phyloP scores from a whole-genome alignment of 2,888 invertebrate genomes.

The Trichopria drosophilae region DNA sequence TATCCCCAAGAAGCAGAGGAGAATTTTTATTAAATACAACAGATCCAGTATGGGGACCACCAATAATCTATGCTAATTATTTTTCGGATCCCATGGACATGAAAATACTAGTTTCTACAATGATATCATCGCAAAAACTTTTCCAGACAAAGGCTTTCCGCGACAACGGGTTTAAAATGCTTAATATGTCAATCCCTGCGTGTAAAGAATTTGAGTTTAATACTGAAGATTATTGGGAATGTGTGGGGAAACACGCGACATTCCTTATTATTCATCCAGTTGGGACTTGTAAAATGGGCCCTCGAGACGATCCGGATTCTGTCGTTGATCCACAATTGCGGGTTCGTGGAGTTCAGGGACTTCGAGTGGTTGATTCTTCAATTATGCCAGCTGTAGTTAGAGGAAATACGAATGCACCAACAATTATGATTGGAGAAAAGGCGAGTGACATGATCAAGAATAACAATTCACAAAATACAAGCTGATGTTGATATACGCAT shows the following conservation, averaged over 20 bases:
- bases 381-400: conserved; percentile 67
- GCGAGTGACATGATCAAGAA: conserved; percentile 59
- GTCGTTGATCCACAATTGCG: conserved; percentile 68
- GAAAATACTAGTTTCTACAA: conserved; percentile 64
- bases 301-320: conserved; percentile 63
- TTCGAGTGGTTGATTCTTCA: conserved; percentile 71
- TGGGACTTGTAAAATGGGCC: conserved; percentile 74
- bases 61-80: conserved; percentile 73
- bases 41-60: conserved; percentile 72
- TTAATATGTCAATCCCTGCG: conserved; percentile 63
- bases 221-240: conserved; percentile 69
- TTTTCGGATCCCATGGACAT: conserved; percentile 68
- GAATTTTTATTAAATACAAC: conserved; percentile 66
- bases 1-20: conserved; percentile 69
- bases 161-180: conserved; percentile 62
- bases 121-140: conserved; percentile 64
- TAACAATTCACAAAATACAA: too few species aligned
- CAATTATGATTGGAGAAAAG: conserved; percentile 63
- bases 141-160: conserved; percentile 65
- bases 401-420: conserved; percentile 61
- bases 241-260: conserved; percentile 68
- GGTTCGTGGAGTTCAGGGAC: conserved; percentile 65
- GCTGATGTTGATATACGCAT: too few species aligned
- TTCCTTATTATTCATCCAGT: conserved; percentile 71
- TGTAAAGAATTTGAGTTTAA: conserved; percentile 65